These are phyloP conservation scores for Pseudonaja textilis DNA, from an alignment of 2,113 vertebrate species.

Conservation along the genomic window DNA sequence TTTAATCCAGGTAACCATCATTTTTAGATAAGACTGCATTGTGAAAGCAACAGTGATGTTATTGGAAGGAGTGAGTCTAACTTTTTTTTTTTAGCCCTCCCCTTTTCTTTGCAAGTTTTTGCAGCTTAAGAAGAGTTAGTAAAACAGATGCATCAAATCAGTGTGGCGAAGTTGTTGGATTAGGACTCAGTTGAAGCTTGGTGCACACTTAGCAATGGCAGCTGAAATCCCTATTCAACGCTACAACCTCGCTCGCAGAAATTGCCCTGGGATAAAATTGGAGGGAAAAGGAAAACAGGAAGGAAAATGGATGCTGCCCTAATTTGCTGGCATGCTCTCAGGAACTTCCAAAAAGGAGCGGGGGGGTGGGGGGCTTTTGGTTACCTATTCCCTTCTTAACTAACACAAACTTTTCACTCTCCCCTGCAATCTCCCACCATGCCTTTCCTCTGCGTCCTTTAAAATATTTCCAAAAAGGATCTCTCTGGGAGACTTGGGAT, in stretches of 20 bases:
- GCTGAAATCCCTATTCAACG: not conserved
- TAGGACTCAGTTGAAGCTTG: not conserved
- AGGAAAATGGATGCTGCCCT: not conserved
- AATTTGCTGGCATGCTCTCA: not conserved
- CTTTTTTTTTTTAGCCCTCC: not conserved
- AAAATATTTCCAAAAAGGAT: slow-evolving; percentile 52
- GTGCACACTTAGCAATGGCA: not conserved
- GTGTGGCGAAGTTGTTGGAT: not conserved
- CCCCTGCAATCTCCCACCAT: slow-evolving; percentile 46
- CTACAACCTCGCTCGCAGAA: not conserved
- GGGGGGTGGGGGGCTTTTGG: not conserved
- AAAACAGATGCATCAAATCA: not conserved
- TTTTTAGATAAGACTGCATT: not conserved
- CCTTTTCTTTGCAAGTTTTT: not conserved
- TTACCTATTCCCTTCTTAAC: not conserved
- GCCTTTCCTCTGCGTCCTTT: slow-evolving; percentile 33
- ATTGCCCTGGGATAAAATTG: not conserved
- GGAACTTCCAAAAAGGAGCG: not conserved
- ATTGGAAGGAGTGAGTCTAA: not conserved
- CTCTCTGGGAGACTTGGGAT: slow-evolving; percentile 48
- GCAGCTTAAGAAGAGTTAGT: not conserved
- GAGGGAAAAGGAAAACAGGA: not conserved
- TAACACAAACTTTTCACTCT: not conserved
- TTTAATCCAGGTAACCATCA: not conserved
- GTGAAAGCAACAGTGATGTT: not conserved